Evolutionary conservation across 2,888 invertebrate genomes (phyloP), one percentile per base, ranked within the genome.

Genomic region (Xestoiulus laeticollis): DNA sequence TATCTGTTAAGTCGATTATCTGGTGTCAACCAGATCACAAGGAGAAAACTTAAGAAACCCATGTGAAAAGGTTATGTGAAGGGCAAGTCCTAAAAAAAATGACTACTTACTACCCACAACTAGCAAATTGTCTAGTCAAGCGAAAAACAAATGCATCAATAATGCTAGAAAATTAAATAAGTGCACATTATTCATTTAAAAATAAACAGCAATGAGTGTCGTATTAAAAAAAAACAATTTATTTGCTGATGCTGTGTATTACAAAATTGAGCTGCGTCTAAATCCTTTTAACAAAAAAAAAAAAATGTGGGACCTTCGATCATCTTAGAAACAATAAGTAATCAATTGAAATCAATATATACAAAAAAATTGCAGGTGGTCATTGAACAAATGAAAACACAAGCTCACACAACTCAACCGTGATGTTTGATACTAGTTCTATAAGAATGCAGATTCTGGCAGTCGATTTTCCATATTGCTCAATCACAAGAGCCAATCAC

Each of bases 21-120:
- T 68, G 68, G 68, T 68, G 22, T 8, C 68, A 68, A 68, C 68
- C 68, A 68, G 68, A 68, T 68, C 68, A 26, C 26, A 68, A 48
- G 48, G 10, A 48, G 48, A 10, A 48, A 12, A 14, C 14, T 6
- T 48, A 68, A 68, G 26, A 68, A 68, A 10, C 26, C 48, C 14
- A 22, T 48, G 22, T n/a, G 26, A 68, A 68, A 68, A 68, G 68
- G 68, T 22, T 26, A 68, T 26, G 68, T 26, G 68, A 68, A 68
- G 68, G 68, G 68, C 68, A 68, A 68, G 68, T 68, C 26, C 8
- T 26, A 68, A 68, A 68, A 68, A 38, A 38, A 38, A 38, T 38
- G 38, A 1, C 38, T 38, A 68, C 22, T 38, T 5, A 1, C 38
- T 38, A 68, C 22, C 26, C 68, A 68, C 8, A 48, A 1, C 8